Conservation (phyloP, 2,797 vertebrate species). For the Myotis pilosus region DNA sequence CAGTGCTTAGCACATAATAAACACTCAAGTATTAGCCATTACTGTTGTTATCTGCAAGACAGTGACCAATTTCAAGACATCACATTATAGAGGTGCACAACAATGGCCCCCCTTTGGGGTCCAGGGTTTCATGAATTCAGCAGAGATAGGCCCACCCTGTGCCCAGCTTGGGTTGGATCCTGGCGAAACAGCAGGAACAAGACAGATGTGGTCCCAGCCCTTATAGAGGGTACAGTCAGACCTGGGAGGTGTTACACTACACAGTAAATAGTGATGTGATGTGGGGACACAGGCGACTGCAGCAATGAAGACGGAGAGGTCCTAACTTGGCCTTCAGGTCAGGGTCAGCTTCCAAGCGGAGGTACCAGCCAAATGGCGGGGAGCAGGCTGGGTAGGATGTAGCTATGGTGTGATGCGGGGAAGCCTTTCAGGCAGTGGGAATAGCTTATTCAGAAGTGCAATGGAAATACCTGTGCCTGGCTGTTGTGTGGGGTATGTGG, state of each 20-base stretch:
- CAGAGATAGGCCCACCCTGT: neutral
- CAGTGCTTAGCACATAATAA: neutral
- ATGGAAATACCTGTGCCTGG: neutral
- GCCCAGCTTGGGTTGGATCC: neutral
- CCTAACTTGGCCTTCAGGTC: neutral
- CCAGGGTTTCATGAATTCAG: neutral
- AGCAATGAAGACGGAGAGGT: neutral
- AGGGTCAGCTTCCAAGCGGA: neutral
- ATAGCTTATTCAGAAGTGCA: neutral
- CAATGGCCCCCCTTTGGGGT: neutral
- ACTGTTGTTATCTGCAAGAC: neutral
- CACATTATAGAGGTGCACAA: neutral
- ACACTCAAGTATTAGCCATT: neutral
- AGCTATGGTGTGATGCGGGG: neutral
- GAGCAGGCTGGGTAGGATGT: neutral
- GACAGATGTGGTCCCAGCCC: neutral
- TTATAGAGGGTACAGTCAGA: neutral
- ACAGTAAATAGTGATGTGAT: neutral
- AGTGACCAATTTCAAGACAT: neutral
- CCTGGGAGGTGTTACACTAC: rapidly evolving
- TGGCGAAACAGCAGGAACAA: neutral
- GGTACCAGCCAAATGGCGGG: neutral
- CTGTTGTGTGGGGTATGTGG: neutral
- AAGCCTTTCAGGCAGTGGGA: neutral
- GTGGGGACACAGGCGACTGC: neutral